A percentile compares a stretch with the other conserved stretches of the same genome.
phyloP scores from a whole-genome alignment of 2,888 invertebrate genomes.

The Tenthredo mesomela region DNA sequence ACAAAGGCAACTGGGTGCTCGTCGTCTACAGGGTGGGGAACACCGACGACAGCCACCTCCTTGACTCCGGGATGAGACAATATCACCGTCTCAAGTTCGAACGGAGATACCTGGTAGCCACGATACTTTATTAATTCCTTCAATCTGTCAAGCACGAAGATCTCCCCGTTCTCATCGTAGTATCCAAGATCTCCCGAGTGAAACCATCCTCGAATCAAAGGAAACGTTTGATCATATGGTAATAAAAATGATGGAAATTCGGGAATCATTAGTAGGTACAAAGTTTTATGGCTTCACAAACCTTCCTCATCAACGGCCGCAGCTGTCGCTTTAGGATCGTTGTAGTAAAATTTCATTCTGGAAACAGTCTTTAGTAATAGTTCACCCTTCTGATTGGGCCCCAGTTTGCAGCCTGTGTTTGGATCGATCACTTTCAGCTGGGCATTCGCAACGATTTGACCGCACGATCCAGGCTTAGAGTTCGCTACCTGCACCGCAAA shows the following conservation, averaged over 20 bases:
- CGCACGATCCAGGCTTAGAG: constrained; percentile 26
- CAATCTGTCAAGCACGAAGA: constrained; percentile 35
- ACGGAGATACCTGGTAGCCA: neutral
- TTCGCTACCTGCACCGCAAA: neutral
- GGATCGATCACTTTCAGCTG: constrained; percentile 25
- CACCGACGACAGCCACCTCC: neutral
- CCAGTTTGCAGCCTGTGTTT: neutral
- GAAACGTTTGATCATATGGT: neutral
- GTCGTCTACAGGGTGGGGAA: constrained; percentile 23
- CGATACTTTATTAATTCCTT: constrained; percentile 37
- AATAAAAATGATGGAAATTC: neutral
- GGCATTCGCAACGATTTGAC: neutral
- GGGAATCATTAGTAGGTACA: neutral
- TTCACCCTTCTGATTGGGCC: constrained; percentile 7
- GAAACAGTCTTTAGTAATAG: neutral
- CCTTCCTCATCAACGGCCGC: constrained; percentile 23
- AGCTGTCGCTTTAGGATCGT: neutral
- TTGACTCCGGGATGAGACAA: constrained; percentile 35
- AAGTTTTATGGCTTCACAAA: neutral
- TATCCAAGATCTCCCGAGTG: constrained; percentile 46
- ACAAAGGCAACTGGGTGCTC: constrained; percentile 42
- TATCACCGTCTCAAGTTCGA: constrained; percentile 10
- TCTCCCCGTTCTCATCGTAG: constrained; percentile 37
- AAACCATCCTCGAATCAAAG: constrained; percentile 14
- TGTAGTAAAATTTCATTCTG: neutral